Conservation (phyloP, 2,113 vertebrate species). For the Silurus glanis region DNA sequence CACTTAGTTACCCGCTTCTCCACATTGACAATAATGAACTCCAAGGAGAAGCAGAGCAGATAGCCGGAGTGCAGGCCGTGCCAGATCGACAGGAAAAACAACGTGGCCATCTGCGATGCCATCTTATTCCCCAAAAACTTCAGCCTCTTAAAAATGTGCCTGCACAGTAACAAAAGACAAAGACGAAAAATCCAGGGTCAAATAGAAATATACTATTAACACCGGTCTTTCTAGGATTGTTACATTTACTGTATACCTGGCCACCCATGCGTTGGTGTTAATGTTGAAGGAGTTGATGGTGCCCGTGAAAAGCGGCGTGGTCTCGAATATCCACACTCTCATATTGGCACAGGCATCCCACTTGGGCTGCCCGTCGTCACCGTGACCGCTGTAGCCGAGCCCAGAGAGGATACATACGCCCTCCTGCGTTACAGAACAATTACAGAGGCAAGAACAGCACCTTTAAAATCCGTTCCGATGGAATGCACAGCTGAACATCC, state of each 20-base stretch:
- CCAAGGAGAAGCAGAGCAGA: conserved; percentile 95
- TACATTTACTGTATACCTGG: conserved; percentile 79
- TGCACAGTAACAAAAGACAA: conserved; percentile 56
- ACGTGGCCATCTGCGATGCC: conserved; percentile 82
- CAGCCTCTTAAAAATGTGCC: conserved; percentile 91
- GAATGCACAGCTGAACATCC: neutral
- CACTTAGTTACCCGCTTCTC: conserved; percentile 83
- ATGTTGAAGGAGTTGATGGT: conserved; percentile 95
- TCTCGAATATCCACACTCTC: conserved; percentile 94
- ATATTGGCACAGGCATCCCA: conserved; percentile 97
- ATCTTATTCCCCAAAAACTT: conserved; percentile 91
- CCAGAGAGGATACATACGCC: conserved; percentile 91
- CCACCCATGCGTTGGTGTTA: conserved; percentile 94
- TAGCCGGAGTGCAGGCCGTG: conserved; percentile 95
- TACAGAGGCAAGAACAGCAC: neutral
- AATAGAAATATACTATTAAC: neutral
- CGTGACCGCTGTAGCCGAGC: conserved; percentile 83
- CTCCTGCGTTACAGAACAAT: conserved; percentile 72
- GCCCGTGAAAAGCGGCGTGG: conserved; percentile 87
- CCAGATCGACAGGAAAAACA: conserved; percentile 91
- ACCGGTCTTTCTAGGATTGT: neutral
- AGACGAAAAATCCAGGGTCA: neutral
- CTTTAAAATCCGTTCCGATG: neutral
- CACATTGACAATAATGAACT: conserved; percentile 89
- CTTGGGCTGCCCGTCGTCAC: conserved; percentile 66